A percentile compares a stretch with the other conserved stretches of the same genome.
phyloP scores from a whole-genome alignment of 2,797 vertebrate species.

The Notoglanidium macrostoma region DNA sequence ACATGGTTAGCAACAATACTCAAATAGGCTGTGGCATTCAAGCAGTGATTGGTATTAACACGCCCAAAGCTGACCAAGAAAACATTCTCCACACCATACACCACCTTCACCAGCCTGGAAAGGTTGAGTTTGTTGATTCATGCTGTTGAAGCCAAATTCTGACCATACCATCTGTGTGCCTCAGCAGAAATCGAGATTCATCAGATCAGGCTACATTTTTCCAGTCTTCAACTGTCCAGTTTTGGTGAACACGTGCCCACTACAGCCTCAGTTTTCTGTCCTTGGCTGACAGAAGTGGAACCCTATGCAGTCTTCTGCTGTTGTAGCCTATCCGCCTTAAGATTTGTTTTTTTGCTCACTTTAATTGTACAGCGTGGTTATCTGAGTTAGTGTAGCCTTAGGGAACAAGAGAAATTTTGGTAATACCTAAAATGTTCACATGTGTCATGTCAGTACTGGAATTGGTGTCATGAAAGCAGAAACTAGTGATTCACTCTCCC shows the following conservation, averaged over 20 bases:
- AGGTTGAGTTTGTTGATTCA: background rate
- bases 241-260: background rate
- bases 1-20: background rate
- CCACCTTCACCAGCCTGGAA: no score
- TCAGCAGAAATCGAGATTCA: background rate
- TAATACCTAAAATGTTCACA: no score
- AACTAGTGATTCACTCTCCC: background rate
- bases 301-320: background rate
- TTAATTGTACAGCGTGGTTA: no score
- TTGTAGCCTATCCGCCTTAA: background rate
- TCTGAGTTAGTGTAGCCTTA: no score
- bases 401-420: no score
- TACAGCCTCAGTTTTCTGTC: background rate
- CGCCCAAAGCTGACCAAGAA: background rate
- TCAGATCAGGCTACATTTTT: background rate
- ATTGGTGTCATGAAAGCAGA: background rate
- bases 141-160: no score
- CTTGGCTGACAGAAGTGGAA: background rate
- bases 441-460: no score
- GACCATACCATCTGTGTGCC: background rate
- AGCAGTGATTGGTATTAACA: background rate
- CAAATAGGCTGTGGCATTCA: background rate
- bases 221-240: background rate
- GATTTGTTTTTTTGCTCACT: background rate
- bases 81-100: background rate